Evolutionary conservation across 2,113 vertebrate genomes (phyloP).

Genomic region (Ibidorhyncha struthersii): DNA sequence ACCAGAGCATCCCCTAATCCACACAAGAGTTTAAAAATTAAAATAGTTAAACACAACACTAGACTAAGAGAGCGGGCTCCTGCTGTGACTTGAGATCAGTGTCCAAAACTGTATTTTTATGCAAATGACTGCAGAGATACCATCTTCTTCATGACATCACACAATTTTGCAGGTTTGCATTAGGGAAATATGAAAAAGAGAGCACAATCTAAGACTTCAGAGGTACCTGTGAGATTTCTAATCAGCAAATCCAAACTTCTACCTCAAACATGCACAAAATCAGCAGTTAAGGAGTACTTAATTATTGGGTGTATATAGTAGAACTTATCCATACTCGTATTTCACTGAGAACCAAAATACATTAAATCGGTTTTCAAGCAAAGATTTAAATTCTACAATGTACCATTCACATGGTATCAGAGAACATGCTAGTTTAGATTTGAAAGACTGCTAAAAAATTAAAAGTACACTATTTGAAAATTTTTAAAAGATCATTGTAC

Average conservation of each 20-base stretch:
- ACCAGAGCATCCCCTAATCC: background rate
- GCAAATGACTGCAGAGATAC: background rate
- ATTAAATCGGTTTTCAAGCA: background rate
- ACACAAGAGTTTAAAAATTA: background rate
- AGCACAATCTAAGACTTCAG: background rate
- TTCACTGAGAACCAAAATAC: background rate
- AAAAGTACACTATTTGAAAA: background rate
- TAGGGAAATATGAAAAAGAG: background rate
- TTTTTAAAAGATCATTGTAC: background rate
- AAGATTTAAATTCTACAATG: background rate
- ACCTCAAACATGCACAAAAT: background rate
- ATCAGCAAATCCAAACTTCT: background rate
- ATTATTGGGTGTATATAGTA: background rate
- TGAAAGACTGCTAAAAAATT: background rate
- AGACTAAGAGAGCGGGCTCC: background rate
- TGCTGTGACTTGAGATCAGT: background rate
- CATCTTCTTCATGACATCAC: background rate
- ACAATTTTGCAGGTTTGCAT: background rate
- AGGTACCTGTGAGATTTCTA: background rate
- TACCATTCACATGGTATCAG: background rate
- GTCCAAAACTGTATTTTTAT: background rate
- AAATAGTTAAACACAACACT: background rate
- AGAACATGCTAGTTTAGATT: background rate
- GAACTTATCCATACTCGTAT: background rate
- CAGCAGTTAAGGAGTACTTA: background rate